Evolutionary conservation across 1,140 invertebrate species (phyloP), one percentile per base, ranked within the genome.

Genomic region (Diachasma alloeum): DNA sequence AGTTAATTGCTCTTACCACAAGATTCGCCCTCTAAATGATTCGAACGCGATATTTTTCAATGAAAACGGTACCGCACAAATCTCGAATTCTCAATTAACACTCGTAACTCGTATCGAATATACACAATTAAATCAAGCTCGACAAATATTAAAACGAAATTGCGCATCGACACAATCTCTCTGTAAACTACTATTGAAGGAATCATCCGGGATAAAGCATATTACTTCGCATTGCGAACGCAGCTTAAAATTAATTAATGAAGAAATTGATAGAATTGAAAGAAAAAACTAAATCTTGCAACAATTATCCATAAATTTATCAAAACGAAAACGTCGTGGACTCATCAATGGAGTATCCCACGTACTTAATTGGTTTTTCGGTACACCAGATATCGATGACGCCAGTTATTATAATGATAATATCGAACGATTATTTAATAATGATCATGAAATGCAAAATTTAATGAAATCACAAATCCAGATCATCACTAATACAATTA

Each of bases 381-480:
- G n/a, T n/a, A n/a, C n/a, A n/a, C n/a, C n/a, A n/a, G n/a, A n/a
- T n/a, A n/a, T n/a, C n/a, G n/a, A n/a, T n/a, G n/a, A n/a, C n/a
- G n/a, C n/a, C n/a, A n/a, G n/a, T n/a, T n/a, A n/a, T n/a, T n/a
- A n/a, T n/a, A n/a, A 69, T n/a, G 79, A 81, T 56, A 77, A 59
- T 31, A 84, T 83, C 22, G 72, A 79, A 75, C 77, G 39, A 37
- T 63, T 81, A 39, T 42, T 80, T 44, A 76, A 39, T 44, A 72
- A 75, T 63, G 74, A 81, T 75, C 80, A 70, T 56, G 71, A 75
- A 78, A 79, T 70, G 15, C 72, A 79, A 73, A 79, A 42, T 22
- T 37, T 83, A 8, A 66, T 79, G 48, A 79, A 80, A 79, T 79
- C 75, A 10, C 79, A 78, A 80, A 72, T 76, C 48, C 56, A 66